A percentile compares a stretch with the other conserved stretches of the same genome.
Evolutionary conservation across 1,140 invertebrate genomes (phyloP).

Genomic region (Saxidomus purpurata): DNA sequence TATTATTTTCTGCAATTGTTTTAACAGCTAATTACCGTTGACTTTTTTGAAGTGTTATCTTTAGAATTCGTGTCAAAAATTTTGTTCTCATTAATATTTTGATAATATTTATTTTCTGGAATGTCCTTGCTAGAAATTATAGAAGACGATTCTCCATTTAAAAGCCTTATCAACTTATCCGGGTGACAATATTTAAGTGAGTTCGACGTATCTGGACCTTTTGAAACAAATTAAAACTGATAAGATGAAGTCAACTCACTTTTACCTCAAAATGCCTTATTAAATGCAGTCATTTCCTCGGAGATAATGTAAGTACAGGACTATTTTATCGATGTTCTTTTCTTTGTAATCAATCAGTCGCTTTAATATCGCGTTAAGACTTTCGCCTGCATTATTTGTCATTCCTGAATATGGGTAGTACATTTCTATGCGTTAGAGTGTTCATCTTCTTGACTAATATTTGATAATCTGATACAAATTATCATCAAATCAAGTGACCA

Average conservation of each 20-base stretch:
- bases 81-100: no score
- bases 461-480: constrained; percentile 18
- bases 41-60: neutral
- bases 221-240: neutral
- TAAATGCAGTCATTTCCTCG: constrained; percentile 25
- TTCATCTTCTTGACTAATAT: neutral
- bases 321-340: constrained; percentile 29
- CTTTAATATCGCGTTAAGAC: constrained; percentile 39
- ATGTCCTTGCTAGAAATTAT: no score
- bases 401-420: constrained; percentile 41
- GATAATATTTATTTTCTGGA: no score
- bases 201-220: neutral
- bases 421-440: neutral
- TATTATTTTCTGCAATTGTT: constrained; percentile 15
- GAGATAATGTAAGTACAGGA: constrained; percentile 37
- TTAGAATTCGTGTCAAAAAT: neutral
- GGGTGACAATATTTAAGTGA: constrained; percentile 36
- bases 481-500: constrained; percentile 4
- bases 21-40: constrained; percentile 22
- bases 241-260: neutral
- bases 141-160: neutral
- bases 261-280: constrained; percentile 3
- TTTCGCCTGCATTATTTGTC: constrained; percentile 33
- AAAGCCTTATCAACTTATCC: constrained; percentile 13
- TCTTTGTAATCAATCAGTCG: constrained; percentile 52